Percentiles rank a stretch among this genome's conserved stretches.
Evolutionary conservation across 2,113 vertebrate genomes (phyloP).

Genomic region (Embiotoca jacksoni): DNA sequence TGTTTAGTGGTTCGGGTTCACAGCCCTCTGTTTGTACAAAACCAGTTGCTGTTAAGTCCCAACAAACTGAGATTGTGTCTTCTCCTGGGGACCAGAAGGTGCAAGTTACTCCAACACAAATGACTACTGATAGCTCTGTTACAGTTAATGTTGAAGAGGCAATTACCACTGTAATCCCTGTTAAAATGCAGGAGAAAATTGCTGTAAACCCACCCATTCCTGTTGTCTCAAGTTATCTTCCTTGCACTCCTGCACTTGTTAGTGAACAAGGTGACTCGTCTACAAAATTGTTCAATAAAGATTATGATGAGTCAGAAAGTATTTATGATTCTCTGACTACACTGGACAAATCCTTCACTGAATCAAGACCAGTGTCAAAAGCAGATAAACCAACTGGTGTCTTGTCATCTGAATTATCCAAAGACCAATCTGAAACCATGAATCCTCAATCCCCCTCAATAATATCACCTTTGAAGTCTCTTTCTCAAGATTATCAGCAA

Average conservation of each 20-base stretch:
- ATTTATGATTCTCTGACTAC: not conserved
- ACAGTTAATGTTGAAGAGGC: not conserved
- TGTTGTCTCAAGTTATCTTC: constrained; percentile 1
- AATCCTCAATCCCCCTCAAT: constrained; percentile 8
- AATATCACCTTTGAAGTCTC: not conserved
- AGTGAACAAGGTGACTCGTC: not conserved
- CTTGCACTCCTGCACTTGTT: not conserved
- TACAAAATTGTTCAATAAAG: constrained; percentile 10
- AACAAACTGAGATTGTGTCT: not conserved
- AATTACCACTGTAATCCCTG: not conserved
- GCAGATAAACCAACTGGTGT: not conserved
- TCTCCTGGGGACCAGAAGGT: constrained; percentile 8
- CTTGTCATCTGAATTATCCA: constrained; percentile 15
- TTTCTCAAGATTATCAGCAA: constrained; percentile 30
- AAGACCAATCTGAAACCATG: not conserved
- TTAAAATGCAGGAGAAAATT: constrained; percentile 5
- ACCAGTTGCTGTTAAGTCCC: constrained; percentile 5
- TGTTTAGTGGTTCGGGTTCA: constrained; percentile 59
- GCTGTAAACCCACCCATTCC: constrained; percentile 10
- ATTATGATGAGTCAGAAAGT: not conserved
- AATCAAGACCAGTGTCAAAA: constrained; percentile 14
- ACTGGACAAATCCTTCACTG: not conserved
- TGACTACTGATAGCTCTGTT: not conserved
- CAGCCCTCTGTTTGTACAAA: constrained; percentile 15
- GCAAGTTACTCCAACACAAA: constrained; percentile 3